Evolutionary conservation across 2,888 invertebrate genomes (phyloP).

Genomic region (Dasysyrphus albostriatus): DNA sequence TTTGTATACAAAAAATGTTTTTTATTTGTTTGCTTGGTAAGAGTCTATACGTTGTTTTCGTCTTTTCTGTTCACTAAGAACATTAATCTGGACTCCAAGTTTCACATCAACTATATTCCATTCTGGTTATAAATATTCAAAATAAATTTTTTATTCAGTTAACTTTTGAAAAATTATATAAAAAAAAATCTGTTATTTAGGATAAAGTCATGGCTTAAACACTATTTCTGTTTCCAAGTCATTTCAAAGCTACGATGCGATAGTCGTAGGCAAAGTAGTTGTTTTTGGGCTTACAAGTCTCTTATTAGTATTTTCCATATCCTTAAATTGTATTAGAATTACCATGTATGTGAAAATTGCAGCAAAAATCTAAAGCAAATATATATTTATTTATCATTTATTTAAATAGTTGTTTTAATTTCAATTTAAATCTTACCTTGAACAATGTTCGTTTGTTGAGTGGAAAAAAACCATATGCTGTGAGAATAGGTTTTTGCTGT

Average conservation of each 20-base stretch:
- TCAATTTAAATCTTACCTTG: conserved; percentile 77
- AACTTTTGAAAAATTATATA: no score
- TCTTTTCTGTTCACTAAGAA: no score
- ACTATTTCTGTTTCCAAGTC: neutral
- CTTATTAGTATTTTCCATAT: conserved; percentile 80
- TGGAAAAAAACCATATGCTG: conserved; percentile 81
- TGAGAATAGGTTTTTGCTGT: conserved; percentile 80
- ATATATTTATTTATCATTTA: neutral
- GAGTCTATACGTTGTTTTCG: neutral
- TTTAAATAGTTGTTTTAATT: neutral
- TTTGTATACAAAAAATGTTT: conserved; percentile 55
- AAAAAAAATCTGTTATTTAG: neutral
- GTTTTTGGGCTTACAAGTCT: conserved; percentile 3
- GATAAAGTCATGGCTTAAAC: neutral
- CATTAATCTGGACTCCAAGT: no score
- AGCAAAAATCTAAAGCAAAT: conserved; percentile 79
- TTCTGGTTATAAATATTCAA: no score
- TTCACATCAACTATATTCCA: no score
- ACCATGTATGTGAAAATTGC: conserved; percentile 81
- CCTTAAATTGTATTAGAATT: conserved; percentile 81
- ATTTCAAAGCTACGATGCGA: neutral
- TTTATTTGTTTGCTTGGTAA: neutral
- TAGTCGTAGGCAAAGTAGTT: neutral
- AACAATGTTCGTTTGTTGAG: conserved; percentile 80
- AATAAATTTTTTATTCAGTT: no score